Evolutionary conservation across 2,888 invertebrate genomes (phyloP).

Genomic region (Flabesymbios commensalis): DNA sequence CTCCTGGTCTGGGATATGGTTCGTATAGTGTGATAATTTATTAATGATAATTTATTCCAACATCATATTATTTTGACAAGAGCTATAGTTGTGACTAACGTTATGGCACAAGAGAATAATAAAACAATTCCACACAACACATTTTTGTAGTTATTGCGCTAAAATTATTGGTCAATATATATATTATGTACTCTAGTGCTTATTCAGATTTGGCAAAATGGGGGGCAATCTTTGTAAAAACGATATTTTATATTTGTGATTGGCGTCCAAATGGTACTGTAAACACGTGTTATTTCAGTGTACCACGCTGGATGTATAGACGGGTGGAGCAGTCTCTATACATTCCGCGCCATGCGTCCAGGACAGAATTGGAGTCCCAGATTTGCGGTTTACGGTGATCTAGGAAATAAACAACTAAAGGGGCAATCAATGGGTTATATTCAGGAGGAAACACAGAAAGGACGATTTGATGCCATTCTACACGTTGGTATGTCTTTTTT

Average conservation of each 20-base stretch:
- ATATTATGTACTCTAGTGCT: too few species aligned
- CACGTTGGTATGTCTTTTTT: constrained; percentile 73
- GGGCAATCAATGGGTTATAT: constrained; percentile 83
- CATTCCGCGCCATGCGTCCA: constrained; percentile 74
- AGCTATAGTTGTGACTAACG: too few species aligned
- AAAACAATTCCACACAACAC: too few species aligned
- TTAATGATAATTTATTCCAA: too few species aligned
- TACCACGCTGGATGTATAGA: constrained; percentile 56
- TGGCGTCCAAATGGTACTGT: too few species aligned
- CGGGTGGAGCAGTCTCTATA: constrained; percentile 83
- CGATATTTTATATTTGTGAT: too few species aligned
- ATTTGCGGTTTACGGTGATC: constrained; percentile 88
- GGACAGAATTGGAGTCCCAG: constrained; percentile 74
- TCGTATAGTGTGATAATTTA: constrained; percentile 21
- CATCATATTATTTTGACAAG: too few species aligned
- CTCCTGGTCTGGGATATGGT: constrained; percentile 47
- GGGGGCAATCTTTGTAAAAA: too few species aligned
- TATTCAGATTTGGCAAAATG: too few species aligned
- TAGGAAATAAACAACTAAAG: constrained; percentile 87
- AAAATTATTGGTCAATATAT: too few species aligned
- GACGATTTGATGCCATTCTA: constrained; percentile 74
- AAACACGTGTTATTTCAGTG: constrained; percentile 34
- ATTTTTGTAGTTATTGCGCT: too few species aligned
- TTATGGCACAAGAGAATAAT: too few species aligned
- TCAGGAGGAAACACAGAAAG: constrained; percentile 80